Base-by-base conservation (phyloP, 2,797 vertebrate species). In the Esox lucius region DNA sequence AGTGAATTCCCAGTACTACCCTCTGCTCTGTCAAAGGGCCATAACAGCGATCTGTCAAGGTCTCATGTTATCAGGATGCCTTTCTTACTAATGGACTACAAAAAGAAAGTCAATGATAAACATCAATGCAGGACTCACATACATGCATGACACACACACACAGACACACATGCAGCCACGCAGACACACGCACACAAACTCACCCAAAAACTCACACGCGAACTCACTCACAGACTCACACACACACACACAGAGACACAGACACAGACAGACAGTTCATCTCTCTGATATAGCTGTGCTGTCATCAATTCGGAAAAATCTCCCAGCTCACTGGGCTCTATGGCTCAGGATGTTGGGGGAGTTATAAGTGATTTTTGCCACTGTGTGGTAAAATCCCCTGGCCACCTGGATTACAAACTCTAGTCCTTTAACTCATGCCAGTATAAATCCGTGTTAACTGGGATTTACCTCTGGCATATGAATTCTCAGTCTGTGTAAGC, bases 381-480 rank as follows among this genome's bases (percentile, higher is more conserved):
- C 92, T 92, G 92, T 93, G 91, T 92, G 89, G 89, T 88, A 87
- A 94, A 94, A 94, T 94, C 94, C 93, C 93, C 90, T 78, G 89
- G 91, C 93, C 92, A 94, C 92, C 93, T 94, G 93, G 94, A 95
- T 94, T 94, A 94, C 93, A 93, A 94, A 94, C 92, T 92, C 92
- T 90, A 93, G 92, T 93, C 93, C 92, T 94, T 94, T 94, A 95
- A 95, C 94, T 94, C 91, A 90, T 94, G 94, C 94, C 94, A 94
- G 92, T 92, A 90, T 93, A 93, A 94, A 93, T 94, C 94, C 92
- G 87, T 93, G 94, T 94, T 94, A 93, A 93, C 93, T 94, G 86
- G 90, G 94, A 93, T 94, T 94, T 94, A 94, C 93, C 94, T 94
- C 92, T 91, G 92, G 90, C 92, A 94, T 91, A 94, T 89, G 91